Evolutionary conservation across 2,888 invertebrate species (phyloP), one percentile per base, ranked within the genome.

Genomic region (Melanargia galathea): DNA sequence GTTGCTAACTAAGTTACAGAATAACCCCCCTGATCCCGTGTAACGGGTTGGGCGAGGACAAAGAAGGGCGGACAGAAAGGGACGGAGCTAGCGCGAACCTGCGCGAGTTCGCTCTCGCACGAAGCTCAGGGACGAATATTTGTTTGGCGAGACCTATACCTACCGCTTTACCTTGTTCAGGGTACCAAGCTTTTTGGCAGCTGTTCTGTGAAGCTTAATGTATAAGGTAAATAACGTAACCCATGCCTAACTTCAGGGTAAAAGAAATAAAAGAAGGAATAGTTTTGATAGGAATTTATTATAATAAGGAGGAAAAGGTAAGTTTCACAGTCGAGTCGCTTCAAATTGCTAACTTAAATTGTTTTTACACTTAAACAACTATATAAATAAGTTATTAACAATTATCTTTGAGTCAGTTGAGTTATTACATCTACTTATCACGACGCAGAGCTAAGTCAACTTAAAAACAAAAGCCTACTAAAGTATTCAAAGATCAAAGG

Each of bases 221-320:
- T n/a, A n/a, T n/a, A 10, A 8, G 2, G 8, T 35, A 35, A 35
- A 35, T 35, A 35, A 35, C 8, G 33, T 35, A 1, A 35, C 11
- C 33, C 24, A 26, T 26, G 30, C 4, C 35, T 35, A 35, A 13
- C 11, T 35, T 35, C 35, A 35, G 35, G 13, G 0, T n/a, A 2
- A 13, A 4, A 43, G 16, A 52, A 52, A 52, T 20, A 20, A 35
- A 35, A 52, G 10, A 52, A 13, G 7, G 6, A 13, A 20, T 35
- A 33, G 33, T 35, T 52, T 7, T 18, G 7, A 52, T 52, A 52
- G 1, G 22, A 35, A 52, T 52, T 35, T 52, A 52, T 52, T 52
- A 20, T 35, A 35, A 35, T 52, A 35, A 20, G 7, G 52, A 7
- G 6, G 13, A 33, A 52, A 33, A 52, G 52, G 52, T 52, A 52